Conservation (phyloP, 2,888 invertebrate species). For the Callinectes sapidus region DNA sequence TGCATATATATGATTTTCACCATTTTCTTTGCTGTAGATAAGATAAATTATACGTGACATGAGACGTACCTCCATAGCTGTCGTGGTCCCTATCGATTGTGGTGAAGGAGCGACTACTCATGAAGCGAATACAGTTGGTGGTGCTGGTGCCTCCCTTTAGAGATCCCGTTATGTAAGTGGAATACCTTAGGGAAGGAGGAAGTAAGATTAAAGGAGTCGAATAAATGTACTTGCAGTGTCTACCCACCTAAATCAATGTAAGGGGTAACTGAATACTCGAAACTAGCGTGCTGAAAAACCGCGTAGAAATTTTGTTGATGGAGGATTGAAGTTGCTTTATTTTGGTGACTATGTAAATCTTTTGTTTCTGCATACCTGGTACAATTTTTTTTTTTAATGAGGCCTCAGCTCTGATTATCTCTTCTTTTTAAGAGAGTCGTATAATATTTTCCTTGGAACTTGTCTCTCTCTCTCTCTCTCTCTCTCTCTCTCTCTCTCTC, state of each 20-base stretch:
- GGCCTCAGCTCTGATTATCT: no score
- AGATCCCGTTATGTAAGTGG: background rate
- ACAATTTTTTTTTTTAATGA: no score
- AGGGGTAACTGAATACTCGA: background rate
- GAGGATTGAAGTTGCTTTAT: no score
- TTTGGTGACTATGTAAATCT: no score
- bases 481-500: no score
- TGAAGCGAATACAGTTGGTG: background rate
- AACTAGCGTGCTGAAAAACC: no score
- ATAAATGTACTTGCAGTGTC: background rate
- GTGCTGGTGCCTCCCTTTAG: background rate
- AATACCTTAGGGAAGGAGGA: background rate
- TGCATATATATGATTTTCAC: background rate
- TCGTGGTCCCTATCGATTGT: constrained; percentile 36
- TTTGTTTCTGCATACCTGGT: no score
- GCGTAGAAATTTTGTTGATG: no score
- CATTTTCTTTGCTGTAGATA: background rate
- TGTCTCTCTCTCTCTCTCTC: no score
- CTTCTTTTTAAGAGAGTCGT: no score
- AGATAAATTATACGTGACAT: background rate
- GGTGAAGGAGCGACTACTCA: background rate
- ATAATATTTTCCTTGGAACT: no score
- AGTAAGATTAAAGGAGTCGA: background rate
- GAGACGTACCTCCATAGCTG: background rate
- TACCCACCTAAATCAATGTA: background rate